Percentiles rank a stretch among this genome's conserved stretches.
These are phyloP conservation scores for Caenorhabditis auriculariae DNA, from an alignment of 2,888 invertebrate genomes.

Conservation along the genomic window DNA sequence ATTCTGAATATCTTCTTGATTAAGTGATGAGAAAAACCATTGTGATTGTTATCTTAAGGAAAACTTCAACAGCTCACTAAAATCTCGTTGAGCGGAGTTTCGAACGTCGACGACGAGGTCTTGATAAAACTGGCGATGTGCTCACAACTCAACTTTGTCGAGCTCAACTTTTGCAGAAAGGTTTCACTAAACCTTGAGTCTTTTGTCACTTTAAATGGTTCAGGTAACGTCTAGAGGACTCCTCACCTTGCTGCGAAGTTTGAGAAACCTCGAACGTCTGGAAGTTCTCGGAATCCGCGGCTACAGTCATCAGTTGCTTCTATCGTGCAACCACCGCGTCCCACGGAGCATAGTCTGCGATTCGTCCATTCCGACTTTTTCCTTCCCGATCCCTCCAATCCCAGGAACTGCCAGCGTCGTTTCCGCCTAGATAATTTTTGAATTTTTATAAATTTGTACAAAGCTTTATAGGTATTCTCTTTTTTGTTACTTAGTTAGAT, in stretches of 20 bases:
- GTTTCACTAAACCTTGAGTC: background rate
- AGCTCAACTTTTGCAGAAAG: slow-evolving; percentile 20
- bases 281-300: slow-evolving; percentile 27
- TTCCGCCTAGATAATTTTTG: too few species aligned
- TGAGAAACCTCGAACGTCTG: slow-evolving; percentile 10
- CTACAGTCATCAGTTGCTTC: slow-evolving; percentile 22
- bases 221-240: slow-evolving; percentile 1
- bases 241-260: slow-evolving; percentile 9
- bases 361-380: slow-evolving; percentile 9
- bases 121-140: slow-evolving; percentile 16
- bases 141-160: slow-evolving; percentile 7
- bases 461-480: too few species aligned
- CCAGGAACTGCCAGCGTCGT: slow-evolving; percentile 3
- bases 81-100: slow-evolving; percentile 18
- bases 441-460: too few species aligned
- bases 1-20: too few species aligned
- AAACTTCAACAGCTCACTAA: slow-evolving; percentile 7
- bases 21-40: background rate
- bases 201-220: background rate
- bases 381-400: slow-evolving; percentile 17
- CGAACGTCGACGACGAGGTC: slow-evolving; percentile 16
- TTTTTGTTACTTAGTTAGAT: too few species aligned
- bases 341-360: slow-evolving; percentile 23
- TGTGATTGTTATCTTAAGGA: background rate
- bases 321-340: slow-evolving; percentile 1